Conservation (phyloP, 2,888 invertebrate species). For the Meliscaeva auricollis region DNA sequence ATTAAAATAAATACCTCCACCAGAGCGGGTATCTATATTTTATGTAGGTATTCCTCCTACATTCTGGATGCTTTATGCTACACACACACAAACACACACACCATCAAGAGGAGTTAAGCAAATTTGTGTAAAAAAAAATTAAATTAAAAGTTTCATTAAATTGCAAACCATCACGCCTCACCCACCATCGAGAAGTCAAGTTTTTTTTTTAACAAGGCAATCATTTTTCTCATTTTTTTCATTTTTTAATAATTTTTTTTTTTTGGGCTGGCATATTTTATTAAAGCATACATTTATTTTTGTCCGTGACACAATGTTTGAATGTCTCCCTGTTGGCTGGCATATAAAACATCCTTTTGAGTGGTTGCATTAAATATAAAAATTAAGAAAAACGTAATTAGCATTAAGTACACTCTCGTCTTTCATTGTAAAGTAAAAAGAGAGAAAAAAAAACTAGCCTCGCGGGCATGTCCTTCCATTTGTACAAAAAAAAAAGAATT, state of each 20-base stretch:
- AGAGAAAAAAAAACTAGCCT: conserved; percentile 57
- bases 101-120: neutral
- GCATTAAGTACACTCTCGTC: conserved; percentile 71
- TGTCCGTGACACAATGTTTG: neutral
- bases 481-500: conserved; percentile 24
- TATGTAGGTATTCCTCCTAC: neutral
- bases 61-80: too few species aligned
- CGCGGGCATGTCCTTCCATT: conserved; percentile 69
- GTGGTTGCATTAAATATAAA: conserved; percentile 34
- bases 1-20: conserved; percentile 70
- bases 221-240: conserved; percentile 31
- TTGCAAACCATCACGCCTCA: conserved; percentile 28
- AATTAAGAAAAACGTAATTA: conserved; percentile 65
- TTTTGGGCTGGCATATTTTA: conserved; percentile 15
- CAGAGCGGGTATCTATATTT: conserved; percentile 13
- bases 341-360: conserved; percentile 45
- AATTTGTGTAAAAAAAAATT: conserved; percentile 29
- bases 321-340: conserved; percentile 48
- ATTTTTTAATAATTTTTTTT: neutral
- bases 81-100: neutral
- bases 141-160: conserved; percentile 71
- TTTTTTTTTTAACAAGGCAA: conserved; percentile 66
- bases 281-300: conserved; percentile 27
- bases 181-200: conserved; percentile 19
- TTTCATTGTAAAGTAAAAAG: conserved; percentile 31